Base-by-base conservation (phyloP, 2,888 invertebrate species). In the Sisyra terminalis region DNA sequence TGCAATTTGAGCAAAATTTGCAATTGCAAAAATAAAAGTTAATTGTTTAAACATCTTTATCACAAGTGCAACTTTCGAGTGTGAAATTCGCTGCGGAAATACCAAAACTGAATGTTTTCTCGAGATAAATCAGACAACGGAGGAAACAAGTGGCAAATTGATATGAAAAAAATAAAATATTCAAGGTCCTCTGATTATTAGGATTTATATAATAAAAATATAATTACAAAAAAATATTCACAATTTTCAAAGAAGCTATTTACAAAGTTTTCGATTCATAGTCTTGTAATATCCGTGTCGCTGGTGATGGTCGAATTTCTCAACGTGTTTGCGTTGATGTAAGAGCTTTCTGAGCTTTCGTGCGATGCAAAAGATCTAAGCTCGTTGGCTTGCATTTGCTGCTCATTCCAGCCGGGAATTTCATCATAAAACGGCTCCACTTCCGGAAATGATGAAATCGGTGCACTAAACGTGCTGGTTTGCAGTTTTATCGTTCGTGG, bases 381-480 rank as follows among this genome's bases (percentile, higher is more conserved):
- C 7, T 24, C 24, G 7, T 24, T 24, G 24, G 7, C 24, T 24
- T 24, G 24, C 3, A 24, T 24, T 24, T 7, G 24, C 2, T 17
- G 24, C n/a, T 42, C 24, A 24, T 35, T 34, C 24, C 35, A 42
- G 2, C 17, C 34, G n/a, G 78, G 77, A 46, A 78, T 78, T 60
- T 78, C 78, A 46, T 77, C 78, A 52, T 78, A 78, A 16, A 78
- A 58, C 39, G 77, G 78, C 53, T 78, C 77, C 2, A 63, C 58
- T 24, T 61, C 65, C 39, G 57, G 55, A 67, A 51, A 57, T 54
- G 16, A 53, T 47, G 4, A 57, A 54, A 13, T 4, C 55, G 55
- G 11, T 58, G 57, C 44, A 57, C 16, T 50, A 44, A 59, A 59
- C 46, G 57, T 60, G 38, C 60, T 58, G 11, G 5, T 24, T 24